phyloP scores from a whole-genome alignment of 2,888 invertebrate species.

The Idaea aversata region DNA sequence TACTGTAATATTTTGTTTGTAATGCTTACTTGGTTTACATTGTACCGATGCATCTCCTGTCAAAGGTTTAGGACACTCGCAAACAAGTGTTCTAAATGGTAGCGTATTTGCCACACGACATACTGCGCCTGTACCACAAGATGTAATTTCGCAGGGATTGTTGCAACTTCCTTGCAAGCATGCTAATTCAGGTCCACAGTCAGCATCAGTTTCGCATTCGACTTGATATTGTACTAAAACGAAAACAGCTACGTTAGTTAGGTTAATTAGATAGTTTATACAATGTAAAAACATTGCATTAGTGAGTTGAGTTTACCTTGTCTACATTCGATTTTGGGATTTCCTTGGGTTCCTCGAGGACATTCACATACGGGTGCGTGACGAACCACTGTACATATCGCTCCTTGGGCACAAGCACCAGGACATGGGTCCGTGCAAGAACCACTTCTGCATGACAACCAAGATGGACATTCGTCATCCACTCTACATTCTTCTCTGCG shows the following conservation, averaged over 20 bases:
- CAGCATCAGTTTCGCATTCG: conserved; percentile 89
- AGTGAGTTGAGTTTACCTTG: conserved; percentile 60
- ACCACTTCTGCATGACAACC: conserved; percentile 88
- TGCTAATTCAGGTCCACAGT: conserved; percentile 91
- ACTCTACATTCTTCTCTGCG: conserved; percentile 87
- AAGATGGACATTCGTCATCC: conserved; percentile 88
- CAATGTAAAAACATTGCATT: conserved; percentile 4
- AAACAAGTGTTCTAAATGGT: conserved; percentile 93
- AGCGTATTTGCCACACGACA: conserved; percentile 92
- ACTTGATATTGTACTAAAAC: conserved; percentile 72
- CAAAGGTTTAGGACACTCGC: conserved; percentile 90
- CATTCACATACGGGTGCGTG: conserved; percentile 90
- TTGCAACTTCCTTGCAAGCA: conserved; percentile 90
- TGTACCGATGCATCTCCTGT: conserved; percentile 92
- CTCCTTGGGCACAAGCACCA: conserved; percentile 89
- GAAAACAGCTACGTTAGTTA: not conserved
- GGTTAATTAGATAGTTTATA: not conserved
- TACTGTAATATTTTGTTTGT: no score
- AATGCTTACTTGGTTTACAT: conserved; percentile 87
- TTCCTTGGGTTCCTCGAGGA: conserved; percentile 89
- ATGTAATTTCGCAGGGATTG: conserved; percentile 89
- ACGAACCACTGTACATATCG: conserved; percentile 87
- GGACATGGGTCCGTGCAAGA: conserved; percentile 92
- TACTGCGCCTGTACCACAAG: conserved; percentile 89
- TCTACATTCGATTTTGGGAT: conserved; percentile 85